Evolutionary conservation across 1,140 invertebrate genomes (phyloP).

Genomic region (Ylistrum balloti): DNA sequence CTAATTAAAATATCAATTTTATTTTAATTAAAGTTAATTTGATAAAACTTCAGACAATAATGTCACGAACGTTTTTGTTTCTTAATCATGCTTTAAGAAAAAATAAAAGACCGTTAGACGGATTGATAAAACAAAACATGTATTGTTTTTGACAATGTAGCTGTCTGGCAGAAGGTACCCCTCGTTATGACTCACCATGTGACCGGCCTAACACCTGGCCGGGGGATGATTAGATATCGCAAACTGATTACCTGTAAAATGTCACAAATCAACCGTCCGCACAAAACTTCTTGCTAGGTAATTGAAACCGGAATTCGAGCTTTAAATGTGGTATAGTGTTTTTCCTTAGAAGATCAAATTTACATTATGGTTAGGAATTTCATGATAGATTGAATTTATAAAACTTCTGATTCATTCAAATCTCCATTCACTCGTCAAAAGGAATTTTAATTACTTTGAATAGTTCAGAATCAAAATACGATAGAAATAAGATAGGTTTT

Average conservation of each 20-base stretch:
- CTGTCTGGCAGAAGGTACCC: slow-evolving; percentile 12
- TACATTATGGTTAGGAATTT: not conserved
- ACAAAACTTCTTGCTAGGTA: slow-evolving; percentile 14
- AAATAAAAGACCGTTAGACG: not conserved
- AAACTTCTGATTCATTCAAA: slow-evolving; percentile 21
- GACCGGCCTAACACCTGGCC: not conserved
- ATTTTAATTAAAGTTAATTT: slow-evolving; percentile 16
- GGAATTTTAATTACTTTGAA: slow-evolving; percentile 32
- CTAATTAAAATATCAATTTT: not conserved
- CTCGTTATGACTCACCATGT: not conserved
- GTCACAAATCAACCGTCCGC: slow-evolving; percentile 14
- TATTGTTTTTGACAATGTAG: slow-evolving; percentile 17
- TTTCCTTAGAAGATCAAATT: slow-evolving; percentile 6
- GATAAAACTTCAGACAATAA: not conserved
- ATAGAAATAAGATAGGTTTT: slow-evolving; percentile 29
- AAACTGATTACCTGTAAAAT: not conserved
- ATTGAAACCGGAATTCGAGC: slow-evolving; percentile 33
- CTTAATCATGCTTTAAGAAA: not conserved
- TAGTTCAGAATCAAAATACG: not conserved
- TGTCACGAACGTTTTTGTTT: not conserved
- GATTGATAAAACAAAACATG: not conserved
- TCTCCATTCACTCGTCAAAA: not conserved
- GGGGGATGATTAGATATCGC: slow-evolving; percentile 12
- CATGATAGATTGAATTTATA: slow-evolving; percentile 40
- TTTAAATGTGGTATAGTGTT: slow-evolving; percentile 3